A percentile compares a stretch with the other conserved stretches of the same genome.
Conservation (phyloP, 2,888 invertebrate species). For the Eristalis intricaria region DNA sequence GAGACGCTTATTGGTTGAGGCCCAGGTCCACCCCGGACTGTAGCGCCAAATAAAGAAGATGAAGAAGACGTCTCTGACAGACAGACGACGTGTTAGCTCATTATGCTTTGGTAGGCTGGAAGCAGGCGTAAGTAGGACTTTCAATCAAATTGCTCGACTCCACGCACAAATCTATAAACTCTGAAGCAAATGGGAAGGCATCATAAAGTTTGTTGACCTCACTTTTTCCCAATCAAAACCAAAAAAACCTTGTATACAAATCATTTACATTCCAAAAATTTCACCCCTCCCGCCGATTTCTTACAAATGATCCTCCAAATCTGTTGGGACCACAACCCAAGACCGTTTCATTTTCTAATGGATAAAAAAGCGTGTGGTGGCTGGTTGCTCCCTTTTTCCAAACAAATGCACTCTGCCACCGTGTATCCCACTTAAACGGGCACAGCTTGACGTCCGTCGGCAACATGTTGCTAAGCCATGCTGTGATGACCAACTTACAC, state of each 20-base stretch:
- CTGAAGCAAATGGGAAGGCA: no score
- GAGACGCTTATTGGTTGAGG: no score
- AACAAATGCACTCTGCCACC: constrained; percentile 20
- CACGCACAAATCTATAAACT: no score
- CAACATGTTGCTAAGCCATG: constrained; percentile 66
- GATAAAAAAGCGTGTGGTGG: constrained; percentile 2
- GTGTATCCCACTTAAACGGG: constrained; percentile 39
- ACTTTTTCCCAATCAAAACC: neutral
- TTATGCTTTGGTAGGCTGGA: no score
- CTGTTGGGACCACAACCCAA: constrained; percentile 31
- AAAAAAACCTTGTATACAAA: neutral
- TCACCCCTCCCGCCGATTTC: neutral
- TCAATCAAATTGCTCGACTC: no score
- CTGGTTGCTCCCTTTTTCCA: constrained; percentile 29
- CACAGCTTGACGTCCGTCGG: constrained; percentile 66
- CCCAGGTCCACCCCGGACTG: no score
- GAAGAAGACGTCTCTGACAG: no score
- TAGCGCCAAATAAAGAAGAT: no score
- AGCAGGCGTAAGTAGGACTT: no score
- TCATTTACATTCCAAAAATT: neutral
- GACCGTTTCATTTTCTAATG: neutral
- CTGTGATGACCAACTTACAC: constrained; percentile 69
- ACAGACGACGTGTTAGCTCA: no score
- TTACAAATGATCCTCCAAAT: constrained; percentile 40
- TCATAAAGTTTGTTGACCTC: neutral